These are phyloP conservation scores for Eurypyga helias DNA, from an alignment of 2,113 vertebrate genomes.

Conservation along the genomic window DNA sequence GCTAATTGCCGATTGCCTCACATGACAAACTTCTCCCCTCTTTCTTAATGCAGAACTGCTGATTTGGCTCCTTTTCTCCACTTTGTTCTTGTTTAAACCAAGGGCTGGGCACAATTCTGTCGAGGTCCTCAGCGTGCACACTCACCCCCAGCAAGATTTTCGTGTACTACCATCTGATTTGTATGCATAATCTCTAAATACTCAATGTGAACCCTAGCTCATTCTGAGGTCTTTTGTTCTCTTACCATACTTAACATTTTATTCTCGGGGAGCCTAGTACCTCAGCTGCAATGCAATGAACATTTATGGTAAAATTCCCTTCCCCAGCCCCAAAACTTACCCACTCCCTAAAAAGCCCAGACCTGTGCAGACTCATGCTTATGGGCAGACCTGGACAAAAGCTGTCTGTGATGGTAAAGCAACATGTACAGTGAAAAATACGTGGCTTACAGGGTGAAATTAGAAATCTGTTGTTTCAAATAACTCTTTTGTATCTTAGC, in stretches of 20 bases:
- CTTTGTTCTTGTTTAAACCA: not conserved
- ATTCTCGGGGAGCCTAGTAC: not conserved
- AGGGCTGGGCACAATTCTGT: not conserved
- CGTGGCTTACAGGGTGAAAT: not conserved
- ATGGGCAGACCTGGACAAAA: not conserved
- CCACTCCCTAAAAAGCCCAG: not conserved
- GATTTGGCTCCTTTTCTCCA: not conserved
- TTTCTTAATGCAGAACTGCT: not conserved
- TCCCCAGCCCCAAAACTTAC: not conserved
- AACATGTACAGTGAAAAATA: not conserved
- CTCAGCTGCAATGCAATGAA: not conserved
- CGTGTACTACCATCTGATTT: not conserved
- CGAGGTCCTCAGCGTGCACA: not conserved
- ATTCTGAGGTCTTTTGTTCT: constrained; percentile 15
- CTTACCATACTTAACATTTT: not conserved
- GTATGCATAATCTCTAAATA: not conserved
- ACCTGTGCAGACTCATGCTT: not conserved
- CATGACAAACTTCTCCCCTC: not conserved
- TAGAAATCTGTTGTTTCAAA: not conserved
- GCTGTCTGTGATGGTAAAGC: not conserved
- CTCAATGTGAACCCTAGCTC: not conserved
- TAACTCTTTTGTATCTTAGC: not conserved
- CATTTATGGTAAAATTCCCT: not conserved
- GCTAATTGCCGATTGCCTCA: not conserved
- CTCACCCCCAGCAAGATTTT: not conserved